These are phyloP conservation scores for Lacanobia oleracea DNA, from an alignment of 2,888 invertebrate species.

Conservation along the genomic window DNA sequence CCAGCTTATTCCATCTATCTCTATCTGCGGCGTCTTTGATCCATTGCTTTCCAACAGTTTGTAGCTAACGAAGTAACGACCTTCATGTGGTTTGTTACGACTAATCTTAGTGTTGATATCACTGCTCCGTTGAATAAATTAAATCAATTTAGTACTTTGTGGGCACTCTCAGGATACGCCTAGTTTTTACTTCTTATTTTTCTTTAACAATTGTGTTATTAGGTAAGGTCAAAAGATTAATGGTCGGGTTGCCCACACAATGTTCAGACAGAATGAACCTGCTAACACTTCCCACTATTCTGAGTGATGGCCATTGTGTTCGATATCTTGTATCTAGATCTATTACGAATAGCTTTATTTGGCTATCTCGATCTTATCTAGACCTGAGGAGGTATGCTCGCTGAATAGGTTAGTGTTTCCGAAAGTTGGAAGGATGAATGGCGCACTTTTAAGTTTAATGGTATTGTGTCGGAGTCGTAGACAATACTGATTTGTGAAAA, in stretches of 20 bases:
- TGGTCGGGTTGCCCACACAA: not conserved
- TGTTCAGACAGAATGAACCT: slow-evolving; percentile 5
- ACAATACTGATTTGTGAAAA: slow-evolving; percentile 1
- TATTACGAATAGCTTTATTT: slow-evolving; percentile 27
- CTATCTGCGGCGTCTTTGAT: too few relatives aligned
- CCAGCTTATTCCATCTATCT: too few relatives aligned
- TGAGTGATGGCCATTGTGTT: slow-evolving; percentile 19
- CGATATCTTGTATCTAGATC: slow-evolving; percentile 28
- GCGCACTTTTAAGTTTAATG: not conserved
- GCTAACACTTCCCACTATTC: slow-evolving; percentile 14
- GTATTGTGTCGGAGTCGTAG: not conserved
- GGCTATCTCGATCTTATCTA: slow-evolving; percentile 24
- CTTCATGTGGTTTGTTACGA: too few relatives aligned
- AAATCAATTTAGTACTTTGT: not conserved
- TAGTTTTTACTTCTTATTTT: too few relatives aligned
- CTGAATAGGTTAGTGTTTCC: slow-evolving; percentile 30
- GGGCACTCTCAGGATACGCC: not conserved
- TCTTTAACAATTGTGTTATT: too few relatives aligned
- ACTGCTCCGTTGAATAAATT: not conserved
- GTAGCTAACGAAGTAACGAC: too few relatives aligned
- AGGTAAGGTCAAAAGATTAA: not conserved
- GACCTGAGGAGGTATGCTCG: slow-evolving; percentile 7
- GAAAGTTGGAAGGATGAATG: slow-evolving; percentile 12
- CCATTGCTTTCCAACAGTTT: too few relatives aligned
- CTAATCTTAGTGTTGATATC: too few relatives aligned